Base-by-base conservation (phyloP, 2,113 vertebrate genomes). In the Rattus rattus region DNA sequence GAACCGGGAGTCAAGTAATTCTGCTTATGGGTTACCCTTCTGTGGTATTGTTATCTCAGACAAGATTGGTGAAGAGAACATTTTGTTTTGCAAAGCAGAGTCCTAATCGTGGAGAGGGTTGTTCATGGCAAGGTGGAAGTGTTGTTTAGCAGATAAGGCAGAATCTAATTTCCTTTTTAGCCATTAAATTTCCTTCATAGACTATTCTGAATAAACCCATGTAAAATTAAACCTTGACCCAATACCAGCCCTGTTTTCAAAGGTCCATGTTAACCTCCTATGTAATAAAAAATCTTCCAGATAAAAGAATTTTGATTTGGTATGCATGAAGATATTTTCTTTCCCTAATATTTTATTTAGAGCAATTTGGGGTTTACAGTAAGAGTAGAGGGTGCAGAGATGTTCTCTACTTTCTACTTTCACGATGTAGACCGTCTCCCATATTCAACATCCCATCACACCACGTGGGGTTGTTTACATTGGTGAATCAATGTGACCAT, bases 221-320 rank as follows among this genome's bases (percentile, higher is more conserved):
- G 7, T 1, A 67, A 91, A 61, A 90, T 81, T 13, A 90, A 61
- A 30, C 12, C 39, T 43, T 12, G 20, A 6, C 52, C 26, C 7
- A 22, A 65, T 19, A 81, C 5, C 0, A 59, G 63, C 16, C 14
- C 33, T 30, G 5, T 72, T 85, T 84, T 75, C 76, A 69, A 0
- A 26, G 22, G 5, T 87, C 77, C 30, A 43, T 43, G 30, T 67
- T 69, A 33, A 43, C 36, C 20, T 63, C 19, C 3, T 75, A 9
- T 22, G 12, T 77, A 39, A 88, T 22, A 83, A 77, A 77, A 36
- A 33, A 30, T 13, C 7, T 16, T 47, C 10, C 3, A 47, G 17
- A 14, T 63, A 33, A 75, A 85, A 69, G 19, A 56, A 30, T 43
- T 92, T 95, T 89, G 85, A 70, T 56, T 95, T 92, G 69, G 54